Evolutionary conservation across 2,797 vertebrate species (phyloP), one percentile per base, ranked within the genome.

Genomic region (Uromys caudimaculatus): DNA sequence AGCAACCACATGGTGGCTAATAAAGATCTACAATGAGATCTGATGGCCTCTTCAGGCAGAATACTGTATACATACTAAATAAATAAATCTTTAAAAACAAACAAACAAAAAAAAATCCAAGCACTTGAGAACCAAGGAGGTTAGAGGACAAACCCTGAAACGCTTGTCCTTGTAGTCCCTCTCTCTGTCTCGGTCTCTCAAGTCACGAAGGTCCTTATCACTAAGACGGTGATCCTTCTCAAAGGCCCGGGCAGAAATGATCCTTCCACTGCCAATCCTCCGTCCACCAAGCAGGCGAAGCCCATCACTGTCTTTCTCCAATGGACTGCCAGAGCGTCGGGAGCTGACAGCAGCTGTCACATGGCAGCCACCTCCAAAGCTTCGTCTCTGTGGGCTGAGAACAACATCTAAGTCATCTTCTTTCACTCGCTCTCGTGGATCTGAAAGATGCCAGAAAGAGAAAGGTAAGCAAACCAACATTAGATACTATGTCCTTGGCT

Each of bases 331-430:
- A 0, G 99, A 99, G 52, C 99, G 99, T 1, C 99, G 99, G 4
- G 99, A 98, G 87, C 98, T 98, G 3, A 98, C 94, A 0, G 98
- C 96, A 0, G 99, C 98, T 0, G 98, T 98, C 78, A 99, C 99
- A 0, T 99, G 99, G 94, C 99, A 99, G 95, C 99, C 99, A 2
- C 99, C 99, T 10, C 99, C 99, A 97, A 99, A 99, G 97, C 99
- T 99, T 52, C 99, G 99, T 60, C 99, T 99, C 96, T 99, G 99
- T 0, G 99, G 99, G 98, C 99, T 99, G 83, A 99, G 98, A 82
- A 99, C 98, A 38, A 99, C 99, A 95, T 99, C 99, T 97, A 99
- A 97, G 97, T 99, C 99, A 93, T 99, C 99, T 93, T 99, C 99
- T 98, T 99, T 99, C 94, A 99, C 98, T 58, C 99, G 99, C 93